Percentiles rank a stretch among this genome's conserved stretches.
These are phyloP conservation scores for Neoseiulus cucumeris DNA, from an alignment of 1,140 invertebrate genomes.

Conservation along the genomic window DNA sequence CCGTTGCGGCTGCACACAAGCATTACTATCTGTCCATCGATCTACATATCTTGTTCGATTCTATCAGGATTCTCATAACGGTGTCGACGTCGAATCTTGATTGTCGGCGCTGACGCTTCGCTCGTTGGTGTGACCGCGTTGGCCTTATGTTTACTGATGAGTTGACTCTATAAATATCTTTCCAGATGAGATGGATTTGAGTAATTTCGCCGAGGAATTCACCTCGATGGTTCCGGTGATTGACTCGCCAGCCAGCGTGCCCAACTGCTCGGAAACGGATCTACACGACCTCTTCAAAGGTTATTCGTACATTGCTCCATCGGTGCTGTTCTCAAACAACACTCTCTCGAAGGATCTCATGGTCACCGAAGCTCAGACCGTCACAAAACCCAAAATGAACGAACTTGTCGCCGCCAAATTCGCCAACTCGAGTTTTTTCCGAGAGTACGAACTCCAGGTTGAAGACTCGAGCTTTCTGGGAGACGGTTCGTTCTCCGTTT, in stretches of 20 bases:
- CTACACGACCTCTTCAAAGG: slow-evolving; percentile 75
- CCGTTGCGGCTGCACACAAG: too few species aligned
- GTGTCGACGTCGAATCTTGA: too few species aligned
- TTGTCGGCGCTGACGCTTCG: too few species aligned
- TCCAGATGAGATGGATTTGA: slow-evolving; percentile 47
- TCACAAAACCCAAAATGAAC: slow-evolving; percentile 15
- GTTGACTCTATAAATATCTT: background rate
- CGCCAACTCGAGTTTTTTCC: slow-evolving; percentile 60
- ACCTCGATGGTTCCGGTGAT: slow-evolving; percentile 57
- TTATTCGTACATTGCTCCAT: slow-evolving; percentile 87
- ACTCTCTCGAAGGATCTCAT: slow-evolving; percentile 18
- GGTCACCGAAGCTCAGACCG: slow-evolving; percentile 10
- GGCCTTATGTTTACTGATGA: too few species aligned
- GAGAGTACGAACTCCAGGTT: slow-evolving; percentile 52
- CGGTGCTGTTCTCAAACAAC: slow-evolving; percentile 66
- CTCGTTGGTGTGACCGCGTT: too few species aligned
- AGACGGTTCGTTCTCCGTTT: slow-evolving; percentile 72
- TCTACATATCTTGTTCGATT: too few species aligned
- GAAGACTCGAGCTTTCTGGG: slow-evolving; percentile 44
- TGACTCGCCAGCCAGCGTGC: slow-evolving; percentile 71
- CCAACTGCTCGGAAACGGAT: slow-evolving; percentile 35
- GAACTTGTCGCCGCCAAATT: slow-evolving; percentile 32
- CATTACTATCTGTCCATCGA: too few species aligned
- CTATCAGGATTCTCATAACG: too few species aligned
- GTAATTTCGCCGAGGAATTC: slow-evolving; percentile 90